Evolutionary conservation across 1,140 invertebrate species (phyloP), one percentile per base, ranked within the genome.

Genomic region (Lethrus apterus): DNA sequence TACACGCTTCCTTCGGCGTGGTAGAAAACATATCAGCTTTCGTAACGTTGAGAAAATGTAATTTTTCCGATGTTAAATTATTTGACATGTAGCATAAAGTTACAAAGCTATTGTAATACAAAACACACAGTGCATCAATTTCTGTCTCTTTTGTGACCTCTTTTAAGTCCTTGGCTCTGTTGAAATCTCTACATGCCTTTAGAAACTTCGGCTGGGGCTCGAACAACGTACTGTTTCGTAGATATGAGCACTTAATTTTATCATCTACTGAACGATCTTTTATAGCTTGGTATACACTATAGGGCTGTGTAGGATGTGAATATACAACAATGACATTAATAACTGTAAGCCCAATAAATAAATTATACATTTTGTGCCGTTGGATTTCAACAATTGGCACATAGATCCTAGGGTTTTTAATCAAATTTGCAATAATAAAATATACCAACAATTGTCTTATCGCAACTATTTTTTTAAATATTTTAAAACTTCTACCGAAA

Each of bases 201-300:
- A 38, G 19, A 38, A 38, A 38, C 5, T 18, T n/a, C 9, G 35
- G 35, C 14, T 1, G n/a, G 20, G 35, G 35, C 3, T 21, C 35
- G 5, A 38, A 21, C 20, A 38, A 20, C n/a, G 20, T 20, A 21
- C 19, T 38, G 4, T 9, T 19, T 38, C 24, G 20, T 11, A 38
- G 17, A 23, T 38, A 38, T 21, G 35, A 11, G 10, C 35, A 38
- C 35, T 38, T 38, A n/a, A n/a, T n/a, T n/a, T n/a, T n/a, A n/a
- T n/a, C n/a, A n/a, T n/a, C n/a, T n/a, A n/a, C n/a, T n/a, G n/a
- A n/a, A n/a, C n/a, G n/a, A n/a, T n/a, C n/a, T n/a, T n/a, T n/a
- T n/a, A n/a, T n/a, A n/a, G n/a, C n/a, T n/a, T n/a, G n/a, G n/a
- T n/a, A n/a, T n/a, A n/a, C n/a, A n/a, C n/a, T n/a, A n/a, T n/a